Conservation (phyloP, 2,797 vertebrate genomes). For the Pseudotriccus pelzelni region DNA sequence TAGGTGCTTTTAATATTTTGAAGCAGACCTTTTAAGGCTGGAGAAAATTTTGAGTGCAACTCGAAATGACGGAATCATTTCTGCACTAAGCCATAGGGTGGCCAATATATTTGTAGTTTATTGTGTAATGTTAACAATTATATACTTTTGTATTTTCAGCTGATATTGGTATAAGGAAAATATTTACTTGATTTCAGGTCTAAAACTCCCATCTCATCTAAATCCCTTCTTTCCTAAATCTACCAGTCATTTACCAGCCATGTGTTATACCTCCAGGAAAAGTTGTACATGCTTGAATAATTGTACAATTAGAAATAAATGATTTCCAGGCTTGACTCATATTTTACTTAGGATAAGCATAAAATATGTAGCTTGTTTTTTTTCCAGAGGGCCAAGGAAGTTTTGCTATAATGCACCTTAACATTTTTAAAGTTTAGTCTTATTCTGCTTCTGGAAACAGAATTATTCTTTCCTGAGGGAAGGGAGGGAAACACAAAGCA, state of each 20-base stretch:
- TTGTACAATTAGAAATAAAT: constrained; percentile 51
- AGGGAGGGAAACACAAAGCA: constrained; percentile 3
- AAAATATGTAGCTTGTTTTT: constrained; percentile 8
- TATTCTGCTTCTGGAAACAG: constrained; percentile 5
- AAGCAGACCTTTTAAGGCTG: constrained; percentile 19
- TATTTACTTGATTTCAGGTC: constrained; percentile 32
- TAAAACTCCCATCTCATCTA: background rate
- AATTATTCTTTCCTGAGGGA: constrained; percentile 9
- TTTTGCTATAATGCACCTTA: background rate
- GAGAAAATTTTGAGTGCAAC: background rate
- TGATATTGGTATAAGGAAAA: background rate
- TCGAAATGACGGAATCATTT: background rate
- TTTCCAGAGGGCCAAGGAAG: background rate
- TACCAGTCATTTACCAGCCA: background rate
- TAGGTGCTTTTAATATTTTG: constrained; percentile 15
- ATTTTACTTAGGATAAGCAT: constrained; percentile 48
- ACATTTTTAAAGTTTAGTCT: background rate
- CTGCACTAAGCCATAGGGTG: background rate
- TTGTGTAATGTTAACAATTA: background rate
- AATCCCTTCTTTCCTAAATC: background rate
- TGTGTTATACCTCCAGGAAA: constrained; percentile 29
- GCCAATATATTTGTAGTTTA: background rate
- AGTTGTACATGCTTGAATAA: constrained; percentile 7
- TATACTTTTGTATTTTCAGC: background rate
- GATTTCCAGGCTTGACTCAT: constrained; percentile 26